A percentile compares a stretch with the other conserved stretches of the same genome.
These are phyloP conservation scores for Drosophila ustulata DNA, from an alignment of 2,888 invertebrate species.

Conservation along the genomic window DNA sequence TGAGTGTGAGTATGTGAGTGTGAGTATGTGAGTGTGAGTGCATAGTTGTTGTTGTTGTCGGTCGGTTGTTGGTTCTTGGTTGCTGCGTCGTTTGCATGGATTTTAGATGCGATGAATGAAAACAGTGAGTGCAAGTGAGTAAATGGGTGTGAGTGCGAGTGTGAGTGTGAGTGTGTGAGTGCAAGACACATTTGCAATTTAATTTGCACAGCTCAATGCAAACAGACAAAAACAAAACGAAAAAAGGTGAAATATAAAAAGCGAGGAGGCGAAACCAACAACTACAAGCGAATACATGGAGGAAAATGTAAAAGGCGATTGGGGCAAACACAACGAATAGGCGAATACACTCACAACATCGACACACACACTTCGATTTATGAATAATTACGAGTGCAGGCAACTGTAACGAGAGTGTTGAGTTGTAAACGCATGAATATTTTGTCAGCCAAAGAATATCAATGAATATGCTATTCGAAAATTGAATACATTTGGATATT, in stretches of 20 bases:
- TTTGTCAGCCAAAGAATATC: no score
- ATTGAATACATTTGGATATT: background rate
- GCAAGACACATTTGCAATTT: slow-evolving; percentile 62
- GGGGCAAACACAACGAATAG: background rate
- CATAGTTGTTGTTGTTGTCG: slow-evolving; percentile 27
- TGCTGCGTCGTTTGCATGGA: slow-evolving; percentile 51
- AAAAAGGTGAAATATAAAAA: slow-evolving; percentile 10
- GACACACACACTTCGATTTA: background rate
- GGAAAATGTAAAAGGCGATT: slow-evolving; percentile 6
- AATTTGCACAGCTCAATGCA: slow-evolving; percentile 68
- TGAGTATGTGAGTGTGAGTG: slow-evolving; percentile 2
- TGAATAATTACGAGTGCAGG: slow-evolving; percentile 8
- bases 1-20: slow-evolving; percentile 3
- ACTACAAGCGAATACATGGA: background rate
- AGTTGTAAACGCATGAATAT: no score
- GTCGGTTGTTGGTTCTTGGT: slow-evolving; percentile 29
- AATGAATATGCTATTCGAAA: no score
- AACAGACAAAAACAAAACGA: slow-evolving; percentile 35
- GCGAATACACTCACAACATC: slow-evolving; percentile 12
- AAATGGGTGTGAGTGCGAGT: slow-evolving; percentile 5
- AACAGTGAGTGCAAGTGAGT: slow-evolving; percentile 22
- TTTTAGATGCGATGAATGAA: slow-evolving; percentile 50
- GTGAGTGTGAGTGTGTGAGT: slow-evolving; percentile 16
- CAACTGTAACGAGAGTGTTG: background rate
- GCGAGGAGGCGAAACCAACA: slow-evolving; percentile 1